These are phyloP conservation scores for Marisa cornuarietis DNA, from an alignment of 1,140 invertebrate genomes.

Conservation along the genomic window DNA sequence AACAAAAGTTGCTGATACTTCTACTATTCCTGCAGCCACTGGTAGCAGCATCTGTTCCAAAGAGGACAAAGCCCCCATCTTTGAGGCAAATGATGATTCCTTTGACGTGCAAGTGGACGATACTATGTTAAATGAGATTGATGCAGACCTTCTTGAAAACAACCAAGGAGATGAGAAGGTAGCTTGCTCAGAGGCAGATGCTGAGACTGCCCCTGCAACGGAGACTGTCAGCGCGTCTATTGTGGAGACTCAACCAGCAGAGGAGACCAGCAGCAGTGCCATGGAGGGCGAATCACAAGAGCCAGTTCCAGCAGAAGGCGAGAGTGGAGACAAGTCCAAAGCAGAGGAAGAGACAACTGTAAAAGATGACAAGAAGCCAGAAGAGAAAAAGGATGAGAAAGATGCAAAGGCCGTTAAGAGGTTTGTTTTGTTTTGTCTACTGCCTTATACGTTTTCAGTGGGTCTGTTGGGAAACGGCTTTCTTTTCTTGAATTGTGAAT, in stretches of 20 bases:
- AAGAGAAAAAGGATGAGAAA: conserved; percentile 50
- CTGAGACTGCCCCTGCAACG: conserved; percentile 9
- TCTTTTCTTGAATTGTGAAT: neutral
- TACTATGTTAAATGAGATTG: conserved; percentile 60
- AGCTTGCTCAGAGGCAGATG: conserved; percentile 12
- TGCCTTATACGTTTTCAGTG: conserved; percentile 11
- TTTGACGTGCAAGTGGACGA: conserved; percentile 63
- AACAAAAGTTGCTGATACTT: conserved; percentile 10
- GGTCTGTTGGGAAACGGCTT: conserved; percentile 4
- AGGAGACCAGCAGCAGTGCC: conserved; percentile 22
- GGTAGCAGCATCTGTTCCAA: conserved; percentile 15
- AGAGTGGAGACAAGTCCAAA: conserved; percentile 15
- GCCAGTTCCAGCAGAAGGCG: conserved; percentile 18
- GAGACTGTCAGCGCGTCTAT: conserved; percentile 13
- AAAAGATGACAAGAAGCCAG: conserved; percentile 43
- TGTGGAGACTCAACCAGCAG: conserved; percentile 7
- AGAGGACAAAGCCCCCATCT: conserved; percentile 23
- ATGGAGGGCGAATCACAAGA: conserved; percentile 24
- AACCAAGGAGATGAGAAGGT: conserved; percentile 25
- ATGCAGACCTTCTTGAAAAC: conserved; percentile 51
- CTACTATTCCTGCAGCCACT: conserved; percentile 5
- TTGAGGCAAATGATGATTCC: conserved; percentile 46
- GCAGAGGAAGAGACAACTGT: conserved; percentile 23
- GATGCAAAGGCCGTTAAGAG: conserved; percentile 56
- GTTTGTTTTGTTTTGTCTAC: conserved; percentile 57